Percentiles rank a stretch among this genome's conserved stretches.
These are phyloP conservation scores for Notothenia rossii DNA, from an alignment of 2,113 vertebrate species.

Conservation along the genomic window DNA sequence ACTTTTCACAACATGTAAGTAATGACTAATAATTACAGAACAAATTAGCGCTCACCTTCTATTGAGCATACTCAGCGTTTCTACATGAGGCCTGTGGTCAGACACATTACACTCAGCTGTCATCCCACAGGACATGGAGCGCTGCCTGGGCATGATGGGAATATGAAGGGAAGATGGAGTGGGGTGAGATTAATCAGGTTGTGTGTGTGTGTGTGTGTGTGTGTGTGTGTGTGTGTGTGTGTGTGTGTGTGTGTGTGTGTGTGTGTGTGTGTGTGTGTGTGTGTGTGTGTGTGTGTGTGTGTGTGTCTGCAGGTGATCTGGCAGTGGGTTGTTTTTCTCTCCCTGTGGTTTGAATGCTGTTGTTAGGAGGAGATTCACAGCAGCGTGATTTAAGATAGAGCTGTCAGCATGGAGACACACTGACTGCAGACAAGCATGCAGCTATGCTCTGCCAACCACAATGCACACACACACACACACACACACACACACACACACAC, in stretches of 20 bases:
- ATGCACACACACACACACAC: conserved; percentile 1
- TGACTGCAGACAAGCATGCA: conserved; percentile 56
- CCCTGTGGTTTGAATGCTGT: conserved; percentile 20
- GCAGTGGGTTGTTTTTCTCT: background rate
- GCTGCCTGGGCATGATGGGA: background rate
- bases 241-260: too few species aligned
- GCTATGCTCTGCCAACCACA: conserved; percentile 41
- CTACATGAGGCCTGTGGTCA: background rate
- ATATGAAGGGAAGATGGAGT: conserved; percentile 8
- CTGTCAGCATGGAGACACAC: conserved; percentile 59
- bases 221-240: too few species aligned
- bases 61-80: background rate
- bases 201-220: background rate
- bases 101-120: background rate
- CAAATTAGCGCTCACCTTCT: too few species aligned
- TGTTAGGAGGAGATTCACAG: conserved; percentile 29
- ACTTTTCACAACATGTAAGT: too few species aligned
- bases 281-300: background rate
- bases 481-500: conserved; percentile 14
- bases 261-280: too few species aligned
- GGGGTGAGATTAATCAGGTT: background rate
- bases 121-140: background rate
- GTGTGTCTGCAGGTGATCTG: conserved; percentile 31
- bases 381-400: conserved; percentile 57
- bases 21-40: too few species aligned